A percentile compares a stretch with the other conserved stretches of the same genome.
These are phyloP conservation scores for Xiphophorus hellerii DNA, from an alignment of 2,113 vertebrate genomes.

Conservation along the genomic window DNA sequence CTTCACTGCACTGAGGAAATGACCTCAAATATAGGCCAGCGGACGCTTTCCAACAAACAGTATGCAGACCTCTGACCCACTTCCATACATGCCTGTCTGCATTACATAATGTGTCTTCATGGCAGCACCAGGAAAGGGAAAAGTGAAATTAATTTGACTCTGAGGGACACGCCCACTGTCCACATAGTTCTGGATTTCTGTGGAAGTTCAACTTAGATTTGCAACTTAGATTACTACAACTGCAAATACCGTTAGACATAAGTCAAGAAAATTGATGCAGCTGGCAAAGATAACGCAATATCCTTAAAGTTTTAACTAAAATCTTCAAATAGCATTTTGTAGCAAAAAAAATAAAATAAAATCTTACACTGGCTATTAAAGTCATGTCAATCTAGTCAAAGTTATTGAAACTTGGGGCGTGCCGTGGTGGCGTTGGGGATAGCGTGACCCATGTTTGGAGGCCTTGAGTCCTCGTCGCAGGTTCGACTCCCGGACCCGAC, in stretches of 20 bases:
- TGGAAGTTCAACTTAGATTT: constrained; percentile 7
- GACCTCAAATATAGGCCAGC: constrained; percentile 3
- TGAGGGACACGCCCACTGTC: constrained; percentile 23
- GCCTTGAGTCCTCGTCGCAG: no score
- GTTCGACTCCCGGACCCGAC: no score
- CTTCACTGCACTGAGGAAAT: not conserved
- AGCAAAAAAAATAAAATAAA: no score
- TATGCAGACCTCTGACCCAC: constrained; percentile 19
- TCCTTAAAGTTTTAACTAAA: no score
- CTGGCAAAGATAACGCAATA: no score
- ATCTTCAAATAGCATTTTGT: no score
- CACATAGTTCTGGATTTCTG: constrained; percentile 6
- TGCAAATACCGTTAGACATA: not conserved
- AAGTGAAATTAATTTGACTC: not conserved
- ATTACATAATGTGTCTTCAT: constrained; percentile 31
- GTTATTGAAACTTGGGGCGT: no score
- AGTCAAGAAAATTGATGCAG: not conserved
- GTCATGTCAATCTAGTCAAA: no score
- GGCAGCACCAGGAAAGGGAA: constrained; percentile 2
- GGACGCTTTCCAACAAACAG: not conserved
- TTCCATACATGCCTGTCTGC: constrained; percentile 11
- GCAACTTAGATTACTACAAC: not conserved
- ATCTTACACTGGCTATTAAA: no score
- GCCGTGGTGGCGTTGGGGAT: no score
- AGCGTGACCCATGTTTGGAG: no score